Evolutionary conservation across 2,888 invertebrate species (phyloP), one percentile per base, ranked within the genome.

Genomic region (Elysia crispata): DNA sequence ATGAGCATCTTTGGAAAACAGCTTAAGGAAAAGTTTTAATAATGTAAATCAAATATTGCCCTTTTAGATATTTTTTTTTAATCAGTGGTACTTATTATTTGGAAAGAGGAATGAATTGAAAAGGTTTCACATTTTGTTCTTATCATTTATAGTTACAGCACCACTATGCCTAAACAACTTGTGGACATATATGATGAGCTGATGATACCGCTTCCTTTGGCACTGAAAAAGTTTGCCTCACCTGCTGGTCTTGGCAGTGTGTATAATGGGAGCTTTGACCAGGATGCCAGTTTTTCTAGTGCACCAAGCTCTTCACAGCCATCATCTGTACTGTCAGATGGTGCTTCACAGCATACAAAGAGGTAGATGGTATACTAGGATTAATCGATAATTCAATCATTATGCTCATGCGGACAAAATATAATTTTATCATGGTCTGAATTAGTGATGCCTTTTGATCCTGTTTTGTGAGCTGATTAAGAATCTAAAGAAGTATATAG

Each of bases 121-220:
- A 41, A 41, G 3, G 11, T 41, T 41, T 41, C 11, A 41, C 11
- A 11, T 41, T 41, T 41, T 41, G 41, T 41, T 41, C 41, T 11
- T 41, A 41, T 6, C 11, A 41, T 11, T 41, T n/a, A 3, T 83
- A 89, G 89, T 66, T 89, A 89, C 79, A 77, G 84, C 8, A 82
- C 86, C 67, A 86, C 85, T 20, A 75, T 88, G 31, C 88, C 89
- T 8, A 81, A 84, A 62, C 85, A 86, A 8, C 84, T 90, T 50
- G 87, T 85, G 15, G 85, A 84, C 67, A 83, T 90, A n/a, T 89
- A 87, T 79, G 87, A 89, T 84, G 89, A 89, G 60, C 81, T 90
- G 67, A 88, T 88, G 87, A 88, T 89, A 80, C 89, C 89, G 8
- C 75, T 88, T 28, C 90, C 90, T n/a, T 82, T 83, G 13, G 80